These are phyloP conservation scores for Sebastes kiyomatsui DNA, from an alignment of 2,797 vertebrate species.

Conservation along the genomic window DNA sequence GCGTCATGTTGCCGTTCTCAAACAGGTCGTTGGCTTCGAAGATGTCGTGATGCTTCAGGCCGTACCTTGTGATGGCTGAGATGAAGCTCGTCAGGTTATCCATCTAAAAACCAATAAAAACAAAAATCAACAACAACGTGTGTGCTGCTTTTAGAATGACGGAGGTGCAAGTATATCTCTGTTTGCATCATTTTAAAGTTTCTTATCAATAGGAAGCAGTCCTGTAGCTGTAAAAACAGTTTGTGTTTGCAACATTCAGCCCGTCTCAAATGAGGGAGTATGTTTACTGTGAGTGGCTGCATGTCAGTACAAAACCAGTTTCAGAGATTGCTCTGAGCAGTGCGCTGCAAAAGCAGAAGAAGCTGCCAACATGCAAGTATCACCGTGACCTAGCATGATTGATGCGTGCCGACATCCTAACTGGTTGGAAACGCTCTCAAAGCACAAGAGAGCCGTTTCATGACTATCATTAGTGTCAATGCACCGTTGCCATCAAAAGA, in stretches of 20 bases:
- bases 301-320: neutral
- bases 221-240: neutral
- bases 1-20: constrained; percentile 93
- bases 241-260: neutral
- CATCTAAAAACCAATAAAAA: constrained; percentile 79
- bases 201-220: neutral
- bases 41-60: constrained; percentile 92
- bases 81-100: constrained; percentile 96
- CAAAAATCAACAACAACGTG: neutral
- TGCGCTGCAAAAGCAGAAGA: neutral
- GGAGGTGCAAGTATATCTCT: neutral
- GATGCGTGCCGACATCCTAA: neutral
- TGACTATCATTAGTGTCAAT: neutral
- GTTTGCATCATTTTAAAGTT: too few species aligned
- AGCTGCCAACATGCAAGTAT: neutral
- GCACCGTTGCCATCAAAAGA: neutral
- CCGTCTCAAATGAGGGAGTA: neutral
- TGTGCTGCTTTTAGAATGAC: neutral
- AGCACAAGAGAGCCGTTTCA: neutral
- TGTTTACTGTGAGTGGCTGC: neutral
- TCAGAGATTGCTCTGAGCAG: neutral
- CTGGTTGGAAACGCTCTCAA: neutral
- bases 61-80: constrained; percentile 87
- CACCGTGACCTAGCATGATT: constrained; percentile 14
- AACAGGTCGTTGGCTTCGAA: constrained; percentile 97